These are phyloP conservation scores for Ceratothoa steindachneri DNA, from an alignment of 2,888 invertebrate genomes.

Conservation along the genomic window DNA sequence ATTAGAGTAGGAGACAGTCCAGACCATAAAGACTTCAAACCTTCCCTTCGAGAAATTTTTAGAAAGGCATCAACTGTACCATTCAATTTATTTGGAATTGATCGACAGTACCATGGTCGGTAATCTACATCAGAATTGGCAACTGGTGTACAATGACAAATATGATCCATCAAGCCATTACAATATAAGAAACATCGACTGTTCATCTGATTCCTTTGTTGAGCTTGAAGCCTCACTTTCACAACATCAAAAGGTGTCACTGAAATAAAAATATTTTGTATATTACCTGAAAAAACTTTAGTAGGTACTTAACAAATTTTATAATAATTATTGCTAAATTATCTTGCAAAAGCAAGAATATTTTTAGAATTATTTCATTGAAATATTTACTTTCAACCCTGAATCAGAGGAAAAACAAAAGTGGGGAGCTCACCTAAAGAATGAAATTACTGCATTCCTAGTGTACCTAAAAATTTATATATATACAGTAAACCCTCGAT, in stretches of 20 bases:
- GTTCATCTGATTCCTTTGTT: conserved; percentile 74
- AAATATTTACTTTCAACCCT: too few species aligned
- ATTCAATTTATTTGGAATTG: conserved; percentile 66
- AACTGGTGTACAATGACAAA: conserved; percentile 60
- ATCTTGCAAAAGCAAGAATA: too few species aligned
- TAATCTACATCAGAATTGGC: conserved; percentile 5
- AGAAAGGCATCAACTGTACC: conserved; percentile 78
- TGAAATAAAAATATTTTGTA: conserved; percentile 56
- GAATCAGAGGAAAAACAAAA: too few species aligned
- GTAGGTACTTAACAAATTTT: too few species aligned
- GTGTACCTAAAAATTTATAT: too few species aligned
- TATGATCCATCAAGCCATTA: conserved; percentile 97
- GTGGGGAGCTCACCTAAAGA: too few species aligned
- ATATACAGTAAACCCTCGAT: too few species aligned
- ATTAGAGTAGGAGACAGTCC: conserved; percentile 93
- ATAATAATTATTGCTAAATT: too few species aligned
- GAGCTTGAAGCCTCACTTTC: conserved; percentile 93
- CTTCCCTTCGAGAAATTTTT: conserved; percentile 86
- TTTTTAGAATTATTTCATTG: too few species aligned
- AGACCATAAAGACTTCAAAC: conserved; percentile 88
- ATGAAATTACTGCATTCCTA: too few species aligned
- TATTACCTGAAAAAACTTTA: neutral
- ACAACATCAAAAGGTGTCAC: conserved; percentile 99
- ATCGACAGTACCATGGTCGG: conserved; percentile 60
- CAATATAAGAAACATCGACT: conserved; percentile 92